Percentiles rank a stretch among this genome's conserved stretches.
Conservation (phyloP, 2,888 invertebrate species). For the Drosophila stalkeri region DNA sequence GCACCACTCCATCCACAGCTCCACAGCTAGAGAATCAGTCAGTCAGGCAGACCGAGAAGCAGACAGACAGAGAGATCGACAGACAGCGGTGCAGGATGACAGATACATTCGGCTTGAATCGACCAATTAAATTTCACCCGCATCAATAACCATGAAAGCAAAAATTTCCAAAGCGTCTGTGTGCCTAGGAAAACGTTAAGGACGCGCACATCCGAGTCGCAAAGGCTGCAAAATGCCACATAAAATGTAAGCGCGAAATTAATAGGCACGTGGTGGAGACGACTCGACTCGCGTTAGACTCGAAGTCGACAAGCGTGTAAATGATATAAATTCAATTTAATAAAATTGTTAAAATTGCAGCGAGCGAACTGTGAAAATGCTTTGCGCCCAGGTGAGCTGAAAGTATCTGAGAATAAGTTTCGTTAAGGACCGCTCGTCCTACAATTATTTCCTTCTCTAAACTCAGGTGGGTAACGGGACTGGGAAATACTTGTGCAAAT, state of each 20-base stretch:
- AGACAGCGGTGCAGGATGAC: conserved; percentile 8
- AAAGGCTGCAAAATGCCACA: conserved; percentile 70
- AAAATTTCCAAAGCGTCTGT: conserved; percentile 67
- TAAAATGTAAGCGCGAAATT: conserved; percentile 75
- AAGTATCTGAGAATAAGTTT: conserved; percentile 68
- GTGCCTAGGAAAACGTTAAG: conserved; percentile 39
- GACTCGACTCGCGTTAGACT: conserved; percentile 51
- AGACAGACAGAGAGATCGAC: conserved; percentile 3
- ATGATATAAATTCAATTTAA: conserved; percentile 85
- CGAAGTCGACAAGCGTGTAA: conserved; percentile 82
- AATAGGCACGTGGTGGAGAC: conserved; percentile 58
- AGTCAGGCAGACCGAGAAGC: neutral
- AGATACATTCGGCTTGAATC: conserved; percentile 51
- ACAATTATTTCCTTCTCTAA: conserved; percentile 5
- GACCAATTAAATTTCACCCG: conserved; percentile 83
- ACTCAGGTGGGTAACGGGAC: conserved; percentile 7
- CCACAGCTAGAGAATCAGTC: conserved; percentile 6
- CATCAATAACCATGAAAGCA: conserved; percentile 83
- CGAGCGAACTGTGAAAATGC: conserved; percentile 79
- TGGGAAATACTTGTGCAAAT: conserved; percentile 81
- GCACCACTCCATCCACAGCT: neutral
- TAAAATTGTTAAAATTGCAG: conserved; percentile 84
- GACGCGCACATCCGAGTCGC: conserved; percentile 37
- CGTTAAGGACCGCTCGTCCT: conserved; percentile 35
- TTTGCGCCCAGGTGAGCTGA: conserved; percentile 81